phyloP scores from a whole-genome alignment of 2,888 invertebrate genomes.

The Sicus ferrugineus region DNA sequence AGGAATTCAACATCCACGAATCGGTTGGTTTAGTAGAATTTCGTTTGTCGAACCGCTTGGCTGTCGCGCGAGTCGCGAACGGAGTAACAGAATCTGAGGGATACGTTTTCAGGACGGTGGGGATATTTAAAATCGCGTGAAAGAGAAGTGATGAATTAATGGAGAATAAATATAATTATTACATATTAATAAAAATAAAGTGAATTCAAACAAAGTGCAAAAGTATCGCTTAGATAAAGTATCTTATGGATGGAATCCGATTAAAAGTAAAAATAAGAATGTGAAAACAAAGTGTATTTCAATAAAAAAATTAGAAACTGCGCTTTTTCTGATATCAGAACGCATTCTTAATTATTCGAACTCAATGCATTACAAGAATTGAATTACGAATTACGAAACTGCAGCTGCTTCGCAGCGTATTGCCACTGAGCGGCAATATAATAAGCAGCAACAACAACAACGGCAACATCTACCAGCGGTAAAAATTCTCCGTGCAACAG shows the following conservation, averaged over 20 bases:
- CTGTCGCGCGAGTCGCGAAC: constrained; percentile 41
- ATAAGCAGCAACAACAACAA: constrained; percentile 16
- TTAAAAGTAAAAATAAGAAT: neutral
- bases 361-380: neutral
- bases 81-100: no score
- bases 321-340: neutral
- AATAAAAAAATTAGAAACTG: neutral
- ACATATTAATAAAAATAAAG: neutral
- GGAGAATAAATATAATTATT: neutral
- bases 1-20: constrained; percentile 24
- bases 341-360: neutral
- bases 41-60: constrained; percentile 55
- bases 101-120: no score
- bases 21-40: constrained; percentile 48
- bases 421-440: constrained; percentile 12
- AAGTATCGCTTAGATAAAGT: neutral
- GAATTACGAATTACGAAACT: no score
- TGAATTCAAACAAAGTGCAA: neutral
- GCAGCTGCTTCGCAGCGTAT: constrained; percentile 11
- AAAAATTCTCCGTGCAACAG: neutral
- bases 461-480: no score
- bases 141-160: no score
- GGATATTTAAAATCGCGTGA: neutral
- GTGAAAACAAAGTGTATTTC: neutral
- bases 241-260: neutral